These are phyloP conservation scores for Aporrectodea caliginosa DNA, from an alignment of 1,140 invertebrate species.

Conservation along the genomic window DNA sequence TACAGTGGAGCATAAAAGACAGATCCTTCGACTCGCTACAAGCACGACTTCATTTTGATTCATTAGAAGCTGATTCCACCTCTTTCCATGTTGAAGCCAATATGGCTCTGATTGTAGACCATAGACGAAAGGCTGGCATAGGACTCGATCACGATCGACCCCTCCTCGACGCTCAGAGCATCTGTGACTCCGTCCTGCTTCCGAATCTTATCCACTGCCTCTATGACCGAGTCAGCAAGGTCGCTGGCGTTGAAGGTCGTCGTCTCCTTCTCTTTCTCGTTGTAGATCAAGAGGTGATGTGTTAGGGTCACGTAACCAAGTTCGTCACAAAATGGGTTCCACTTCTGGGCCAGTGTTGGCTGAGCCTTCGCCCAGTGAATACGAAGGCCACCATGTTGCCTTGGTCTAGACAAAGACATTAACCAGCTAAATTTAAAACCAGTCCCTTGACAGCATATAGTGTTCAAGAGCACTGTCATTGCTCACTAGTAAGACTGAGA, in stretches of 20 bases:
- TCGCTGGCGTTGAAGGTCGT: conserved; percentile 53
- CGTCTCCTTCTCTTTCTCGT: conserved; percentile 59
- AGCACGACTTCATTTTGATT: not conserved
- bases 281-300: conserved; percentile 75
- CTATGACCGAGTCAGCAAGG: conserved; percentile 49
- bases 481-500: too few relatives aligned
- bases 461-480: too few relatives aligned
- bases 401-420: conserved; percentile 44
- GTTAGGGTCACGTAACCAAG: conserved; percentile 74
- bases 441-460: too few relatives aligned
- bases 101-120: conserved; percentile 75
- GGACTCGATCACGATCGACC: conserved; percentile 72
- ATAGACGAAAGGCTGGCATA: conserved; percentile 73
- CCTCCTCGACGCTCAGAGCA: conserved; percentile 61
- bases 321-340: conserved; percentile 78
- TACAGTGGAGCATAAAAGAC: not conserved
- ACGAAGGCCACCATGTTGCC: conserved; percentile 69
- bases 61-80: conserved; percentile 78
- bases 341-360: conserved; percentile 67
- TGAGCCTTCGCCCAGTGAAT: conserved; percentile 68
- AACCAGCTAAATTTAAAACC: too few relatives aligned
- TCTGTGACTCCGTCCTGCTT: conserved; percentile 23
- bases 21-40: not conserved
- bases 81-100: conserved; percentile 80
- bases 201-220: conserved; percentile 39